Evolutionary conservation across 2,888 invertebrate species (phyloP).

Genomic region (Cryptus viduatorius): DNA sequence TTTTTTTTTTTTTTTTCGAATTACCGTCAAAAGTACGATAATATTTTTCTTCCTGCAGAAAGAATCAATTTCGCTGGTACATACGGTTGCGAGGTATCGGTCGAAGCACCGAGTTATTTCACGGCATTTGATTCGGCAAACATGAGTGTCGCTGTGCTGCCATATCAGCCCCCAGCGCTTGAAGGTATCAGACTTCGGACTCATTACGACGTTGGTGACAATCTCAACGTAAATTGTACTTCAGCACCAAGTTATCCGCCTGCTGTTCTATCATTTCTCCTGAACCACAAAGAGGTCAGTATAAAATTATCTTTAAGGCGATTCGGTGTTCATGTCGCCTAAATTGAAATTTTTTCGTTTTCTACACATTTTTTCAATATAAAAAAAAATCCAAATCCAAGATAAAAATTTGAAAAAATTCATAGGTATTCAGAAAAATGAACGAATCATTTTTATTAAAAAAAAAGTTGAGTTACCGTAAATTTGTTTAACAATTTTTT

Average conservation of each 20-base stretch:
- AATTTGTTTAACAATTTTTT: no score
- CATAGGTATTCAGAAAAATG: no score
- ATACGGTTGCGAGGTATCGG: conserved; percentile 82
- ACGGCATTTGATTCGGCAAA: conserved; percentile 79
- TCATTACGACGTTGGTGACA: conserved; percentile 81
- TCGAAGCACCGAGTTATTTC: conserved; percentile 79
- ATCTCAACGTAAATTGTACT: conserved; percentile 79
- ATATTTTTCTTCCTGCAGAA: conserved; percentile 36
- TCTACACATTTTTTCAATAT: no score
- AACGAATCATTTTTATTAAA: no score
- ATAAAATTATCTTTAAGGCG: conserved; percentile 22
- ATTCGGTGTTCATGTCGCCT: no score
- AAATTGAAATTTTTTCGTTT: no score
- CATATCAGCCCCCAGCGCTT: conserved; percentile 78
- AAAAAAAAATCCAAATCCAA: no score
- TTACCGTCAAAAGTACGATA: neutral
- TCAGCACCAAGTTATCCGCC: conserved; percentile 82
- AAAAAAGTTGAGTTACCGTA: no score
- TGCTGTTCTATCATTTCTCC: conserved; percentile 80
- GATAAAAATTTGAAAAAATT: no score
- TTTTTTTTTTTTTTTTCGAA: no score
- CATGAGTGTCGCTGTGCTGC: conserved; percentile 81
- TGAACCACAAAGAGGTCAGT: conserved; percentile 81
- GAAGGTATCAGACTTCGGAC: conserved; percentile 80
- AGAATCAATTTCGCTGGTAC: conserved; percentile 75